Base-by-base conservation (phyloP, 1,140 invertebrate species). In the Orius insidiosus region DNA sequence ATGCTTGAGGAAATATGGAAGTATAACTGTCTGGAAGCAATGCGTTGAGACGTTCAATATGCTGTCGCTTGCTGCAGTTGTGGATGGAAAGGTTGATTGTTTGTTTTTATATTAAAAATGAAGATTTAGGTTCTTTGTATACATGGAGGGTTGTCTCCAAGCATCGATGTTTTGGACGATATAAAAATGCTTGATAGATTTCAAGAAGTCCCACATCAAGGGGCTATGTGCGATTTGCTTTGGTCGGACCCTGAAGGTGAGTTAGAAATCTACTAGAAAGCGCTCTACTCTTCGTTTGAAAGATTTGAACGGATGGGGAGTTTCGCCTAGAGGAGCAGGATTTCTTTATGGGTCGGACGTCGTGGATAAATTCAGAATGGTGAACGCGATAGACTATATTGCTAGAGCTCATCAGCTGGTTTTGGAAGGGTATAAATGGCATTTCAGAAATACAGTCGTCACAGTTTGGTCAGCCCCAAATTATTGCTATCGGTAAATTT, bases 401-500 rank as follows among this genome's bases (percentile, higher is more conserved):
- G 96, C 90, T 63, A 71, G 96, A 47, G 95, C 96, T 0, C 96
- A 99, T 72, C 96, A 99, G 61, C 70, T 99, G 37, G 92, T 98
- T 33, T 98, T 99, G 94, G 96, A 99, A 67, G 96, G 96, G 8
- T 99, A 95, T 63, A 98, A 98, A 63, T 98, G 94, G 93, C 94
- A 98, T 67, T 99, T 98, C 62, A 90, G 93, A 60, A 88, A 97
- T 64, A 95, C 89, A 47, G 93, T 98, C 0, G 69, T 98, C 10
- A 99, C 96, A 1, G 93, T 99, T 1, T 99, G 96, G 95, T 99
- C 95, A 3, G 96, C 96, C 18, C 96, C 96, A 2, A 99, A 99
- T 67, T 99, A 98, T 61, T 98, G 94, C 63, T 98, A 97, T 65
- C 81, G 94, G 64, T 98, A 5, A 19, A 8, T n/a, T 18, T 19